These are phyloP conservation scores for Acrossocheilus wenchowensis DNA, from an alignment of 2,797 vertebrate genomes.

Conservation along the genomic window DNA sequence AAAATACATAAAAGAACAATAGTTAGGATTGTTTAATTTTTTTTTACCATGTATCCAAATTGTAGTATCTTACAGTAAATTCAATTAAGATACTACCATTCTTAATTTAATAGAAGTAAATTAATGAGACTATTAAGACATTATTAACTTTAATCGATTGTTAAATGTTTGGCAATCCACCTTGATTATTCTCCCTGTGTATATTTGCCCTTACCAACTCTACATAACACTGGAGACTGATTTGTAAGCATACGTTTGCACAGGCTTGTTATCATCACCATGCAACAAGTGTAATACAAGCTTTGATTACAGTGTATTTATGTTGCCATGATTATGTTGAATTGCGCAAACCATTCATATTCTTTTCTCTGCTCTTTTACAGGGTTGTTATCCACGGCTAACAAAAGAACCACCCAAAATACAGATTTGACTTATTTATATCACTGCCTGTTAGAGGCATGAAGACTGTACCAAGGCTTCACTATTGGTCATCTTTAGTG, in stretches of 20 bases:
- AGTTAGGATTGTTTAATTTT: too few relatives aligned
- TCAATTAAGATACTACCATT: neutral
- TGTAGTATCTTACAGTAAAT: neutral
- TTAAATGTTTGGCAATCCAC: neutral
- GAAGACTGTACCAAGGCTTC: slow-evolving; percentile 68
- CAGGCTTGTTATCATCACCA: neutral
- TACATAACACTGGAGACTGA: neutral
- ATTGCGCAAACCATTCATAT: neutral
- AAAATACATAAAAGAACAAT: too few relatives aligned
- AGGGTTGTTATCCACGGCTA: slow-evolving; percentile 57
- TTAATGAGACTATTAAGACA: neutral
- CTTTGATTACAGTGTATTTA: neutral
- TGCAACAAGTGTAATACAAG: neutral
- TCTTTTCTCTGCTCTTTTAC: slow-evolving; percentile 47
- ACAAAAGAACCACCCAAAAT: slow-evolving; percentile 57
- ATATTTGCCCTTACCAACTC: neutral
- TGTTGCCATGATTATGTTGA: slow-evolving; percentile 2
- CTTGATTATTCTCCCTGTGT: neutral
- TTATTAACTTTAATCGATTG: neutral
- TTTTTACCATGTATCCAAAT: neutral
- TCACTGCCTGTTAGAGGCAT: slow-evolving; percentile 44
- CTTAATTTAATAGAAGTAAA: neutral
- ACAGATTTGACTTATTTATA: slow-evolving; percentile 51
- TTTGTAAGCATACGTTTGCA: neutral
- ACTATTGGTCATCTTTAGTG: slow-evolving; percentile 65